phyloP scores from a whole-genome alignment of 2,888 invertebrate species.

The Synanthedon formicaeformis region DNA sequence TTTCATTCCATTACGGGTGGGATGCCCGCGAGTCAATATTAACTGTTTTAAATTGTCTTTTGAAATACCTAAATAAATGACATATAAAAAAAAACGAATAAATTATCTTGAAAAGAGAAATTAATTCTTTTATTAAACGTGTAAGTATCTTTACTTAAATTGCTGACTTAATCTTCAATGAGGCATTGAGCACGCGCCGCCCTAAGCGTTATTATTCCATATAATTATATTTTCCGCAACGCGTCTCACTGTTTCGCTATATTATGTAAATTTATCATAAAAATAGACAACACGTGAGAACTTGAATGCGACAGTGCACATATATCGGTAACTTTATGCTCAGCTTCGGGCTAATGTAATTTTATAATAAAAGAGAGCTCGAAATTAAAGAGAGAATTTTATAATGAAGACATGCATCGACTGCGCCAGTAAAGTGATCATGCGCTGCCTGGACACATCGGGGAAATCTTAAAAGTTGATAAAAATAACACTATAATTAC shows the following conservation, averaged over 20 bases:
- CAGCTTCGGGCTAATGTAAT: not conserved
- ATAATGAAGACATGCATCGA: not conserved
- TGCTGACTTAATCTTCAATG: not conserved
- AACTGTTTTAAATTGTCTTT: no score
- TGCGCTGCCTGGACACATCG: slow-evolving; percentile 44
- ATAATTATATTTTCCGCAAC: slow-evolving; percentile 11
- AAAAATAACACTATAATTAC: slow-evolving; percentile 45
- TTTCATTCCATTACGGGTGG: no score
- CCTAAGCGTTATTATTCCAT: slow-evolving; percentile 15
- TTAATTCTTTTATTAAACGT: not conserved
- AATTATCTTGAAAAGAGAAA: not conserved
- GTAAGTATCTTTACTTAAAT: not conserved
- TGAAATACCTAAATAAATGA: no score
- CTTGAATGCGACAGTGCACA: not conserved
- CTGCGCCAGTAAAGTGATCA: slow-evolving; percentile 18
- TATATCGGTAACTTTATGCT: not conserved
- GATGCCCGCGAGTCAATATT: no score
- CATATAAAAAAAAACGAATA: no score
- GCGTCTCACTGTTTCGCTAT: slow-evolving; percentile 10
- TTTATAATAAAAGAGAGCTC: not conserved
- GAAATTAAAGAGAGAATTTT: not conserved
- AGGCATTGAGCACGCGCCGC: slow-evolving; percentile 25
- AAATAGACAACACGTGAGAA: not conserved
- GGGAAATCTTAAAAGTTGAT: slow-evolving; percentile 42
- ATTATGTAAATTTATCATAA: slow-evolving; percentile 18